phyloP scores from a whole-genome alignment of 35 echinoderm and acorn worm genomes.

The Acanthaster planci region DNA sequence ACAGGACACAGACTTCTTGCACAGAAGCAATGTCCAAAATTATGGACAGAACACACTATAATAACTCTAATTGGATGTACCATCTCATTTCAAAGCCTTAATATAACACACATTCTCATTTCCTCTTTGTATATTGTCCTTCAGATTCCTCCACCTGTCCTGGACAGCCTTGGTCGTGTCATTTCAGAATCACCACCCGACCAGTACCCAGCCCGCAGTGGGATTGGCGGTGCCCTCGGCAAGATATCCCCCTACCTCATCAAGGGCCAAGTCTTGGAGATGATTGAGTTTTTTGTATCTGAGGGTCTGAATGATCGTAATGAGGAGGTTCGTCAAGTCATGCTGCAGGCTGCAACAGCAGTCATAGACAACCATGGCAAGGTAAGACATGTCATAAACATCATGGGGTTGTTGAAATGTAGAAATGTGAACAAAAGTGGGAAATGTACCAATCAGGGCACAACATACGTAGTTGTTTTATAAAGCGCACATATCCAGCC shows the following conservation, averaged over 20 bases:
- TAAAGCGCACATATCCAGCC: neutral
- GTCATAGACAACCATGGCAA: constrained; percentile 84
- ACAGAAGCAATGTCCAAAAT: too few relatives aligned
- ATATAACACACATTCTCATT: too few relatives aligned
- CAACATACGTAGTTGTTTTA: too few relatives aligned
- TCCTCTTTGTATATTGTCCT: neutral
- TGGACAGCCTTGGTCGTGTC: constrained; percentile 80
- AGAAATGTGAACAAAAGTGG: neutral
- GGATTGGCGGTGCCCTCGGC: constrained; percentile 68
- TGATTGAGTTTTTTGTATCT: constrained; percentile 89
- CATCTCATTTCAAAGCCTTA: too few relatives aligned
- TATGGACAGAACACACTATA: too few relatives aligned
- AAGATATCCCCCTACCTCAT: constrained; percentile 80
- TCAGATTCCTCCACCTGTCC: constrained; percentile 81
- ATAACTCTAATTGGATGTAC: too few relatives aligned
- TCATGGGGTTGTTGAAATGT: too few relatives aligned
- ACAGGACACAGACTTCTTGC: too few relatives aligned
- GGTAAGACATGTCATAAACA: constrained; percentile 37
- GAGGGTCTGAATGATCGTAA: constrained; percentile 71
- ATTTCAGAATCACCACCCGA: constrained; percentile 82
- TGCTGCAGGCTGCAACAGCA: constrained; percentile 77
- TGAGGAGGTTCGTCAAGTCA: constrained; percentile 66
- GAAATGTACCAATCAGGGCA: too few relatives aligned
- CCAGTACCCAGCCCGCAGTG: constrained; percentile 72
- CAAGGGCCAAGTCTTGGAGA: constrained; percentile 54